These are phyloP conservation scores for Dromaius novaehollandiae DNA, from an alignment of 2,113 vertebrate genomes.

Conservation along the genomic window DNA sequence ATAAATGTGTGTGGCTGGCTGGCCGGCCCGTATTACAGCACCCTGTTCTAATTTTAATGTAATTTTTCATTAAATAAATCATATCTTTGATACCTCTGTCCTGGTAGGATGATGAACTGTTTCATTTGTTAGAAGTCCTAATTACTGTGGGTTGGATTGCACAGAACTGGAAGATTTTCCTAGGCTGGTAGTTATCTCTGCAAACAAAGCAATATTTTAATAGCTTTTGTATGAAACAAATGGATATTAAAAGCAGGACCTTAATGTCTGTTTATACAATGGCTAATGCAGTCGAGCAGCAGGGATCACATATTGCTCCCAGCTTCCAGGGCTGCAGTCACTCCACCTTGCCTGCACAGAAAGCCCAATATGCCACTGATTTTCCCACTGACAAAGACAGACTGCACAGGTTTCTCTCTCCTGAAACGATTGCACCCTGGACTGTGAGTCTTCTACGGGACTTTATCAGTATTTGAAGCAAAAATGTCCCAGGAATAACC, in stretches of 20 bases:
- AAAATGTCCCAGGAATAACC: not conserved
- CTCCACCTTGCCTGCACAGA: not conserved
- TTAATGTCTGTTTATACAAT: not conserved
- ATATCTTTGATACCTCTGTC: not conserved
- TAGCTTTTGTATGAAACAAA: not conserved
- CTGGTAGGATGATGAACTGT: not conserved
- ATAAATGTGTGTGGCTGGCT: not conserved
- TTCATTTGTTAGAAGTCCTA: not conserved
- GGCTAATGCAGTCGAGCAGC: not conserved
- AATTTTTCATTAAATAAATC: slow-evolving; percentile 14
- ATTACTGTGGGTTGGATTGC: not conserved
- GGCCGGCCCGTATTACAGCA: slow-evolving; percentile 25
- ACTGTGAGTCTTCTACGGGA: not conserved
- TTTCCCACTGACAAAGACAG: not conserved
- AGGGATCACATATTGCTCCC: not conserved
- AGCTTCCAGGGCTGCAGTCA: not conserved
- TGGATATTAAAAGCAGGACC: not conserved
- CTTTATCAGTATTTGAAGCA: not conserved
- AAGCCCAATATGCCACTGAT: not conserved
- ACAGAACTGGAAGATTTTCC: not conserved
- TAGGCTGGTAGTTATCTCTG: not conserved
- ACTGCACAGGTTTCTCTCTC: not conserved
- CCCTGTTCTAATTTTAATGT: slow-evolving; percentile 1
- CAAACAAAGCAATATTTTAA: not conserved
- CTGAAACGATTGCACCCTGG: not conserved